Percentiles rank a stretch among this genome's conserved stretches.
Evolutionary conservation across 2,888 invertebrate species (phyloP).

Genomic region (Cancer borealis): DNA sequence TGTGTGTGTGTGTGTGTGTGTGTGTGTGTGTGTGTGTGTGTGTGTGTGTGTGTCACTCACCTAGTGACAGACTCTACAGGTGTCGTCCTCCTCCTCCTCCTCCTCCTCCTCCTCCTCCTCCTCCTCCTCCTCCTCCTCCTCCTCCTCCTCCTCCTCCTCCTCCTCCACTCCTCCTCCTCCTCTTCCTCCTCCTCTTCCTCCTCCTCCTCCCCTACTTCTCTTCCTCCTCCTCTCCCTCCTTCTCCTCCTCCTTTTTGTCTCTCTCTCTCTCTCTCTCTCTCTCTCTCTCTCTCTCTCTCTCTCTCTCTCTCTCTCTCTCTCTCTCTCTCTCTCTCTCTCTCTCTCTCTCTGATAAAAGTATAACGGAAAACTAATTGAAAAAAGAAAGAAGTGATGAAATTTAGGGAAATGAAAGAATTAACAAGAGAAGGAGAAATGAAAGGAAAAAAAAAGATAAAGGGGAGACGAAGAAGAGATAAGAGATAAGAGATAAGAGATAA

Average conservation of each 20-base stretch:
- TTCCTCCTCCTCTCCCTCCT: neutral
- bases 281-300: no score
- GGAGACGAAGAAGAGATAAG: no score
- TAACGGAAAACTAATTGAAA: no score
- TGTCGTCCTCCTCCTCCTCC: neutral
- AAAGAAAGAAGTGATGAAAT: no score
- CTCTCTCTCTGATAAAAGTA: no score
- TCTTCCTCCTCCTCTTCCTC: neutral
- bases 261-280: neutral
- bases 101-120: neutral
- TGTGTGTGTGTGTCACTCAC: neutral
- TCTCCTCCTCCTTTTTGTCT: neutral
- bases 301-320: no score
- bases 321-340: no score
- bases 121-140: neutral
- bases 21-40: constrained; percentile 47
- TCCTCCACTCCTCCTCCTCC: neutral
- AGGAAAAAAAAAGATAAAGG: no score
- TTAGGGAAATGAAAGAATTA: no score
- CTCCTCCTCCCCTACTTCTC: neutral
- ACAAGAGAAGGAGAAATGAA: no score
- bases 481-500: no score
- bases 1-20: constrained; percentile 52
- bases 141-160: neutral
- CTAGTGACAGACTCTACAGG: neutral